Evolutionary conservation across 2,888 invertebrate species (phyloP), one percentile per base, ranked within the genome.

Genomic region (Balanococcus diminutus): DNA sequence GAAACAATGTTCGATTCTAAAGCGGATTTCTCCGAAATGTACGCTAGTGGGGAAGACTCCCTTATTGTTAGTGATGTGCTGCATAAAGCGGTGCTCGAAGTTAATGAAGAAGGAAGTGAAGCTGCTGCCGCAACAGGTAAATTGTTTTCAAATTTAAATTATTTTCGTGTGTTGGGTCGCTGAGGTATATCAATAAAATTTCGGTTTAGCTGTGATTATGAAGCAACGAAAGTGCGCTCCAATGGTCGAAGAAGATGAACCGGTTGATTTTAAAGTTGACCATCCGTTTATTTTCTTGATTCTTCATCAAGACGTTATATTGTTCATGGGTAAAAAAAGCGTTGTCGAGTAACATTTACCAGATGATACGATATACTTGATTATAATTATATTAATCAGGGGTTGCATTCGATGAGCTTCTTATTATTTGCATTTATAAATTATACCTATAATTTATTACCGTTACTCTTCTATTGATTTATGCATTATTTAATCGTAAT

Each of bases 71-170:
- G 93, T 72, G 93, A 94, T 89, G 94, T 94, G 2, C 89, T 96
- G 0, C 96, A 97, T 89, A 96, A 96, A 89, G 94, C 96, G 0
- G 95, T 94, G 89, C 94, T 97, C 88, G 95, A 95, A 89, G 95
- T 97, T 0, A 95, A 96, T 89, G 97, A 97, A 89, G 95, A 96
- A 89, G 97, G 97, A 0, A 94, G 95, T 1, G 96, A 96, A 89
- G 95, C 95, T 0, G 94, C 96, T 56, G 95, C 96, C 2, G 96
- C 95, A 22, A 95, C 96, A 86, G 95, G 96, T 95, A 91, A 92
- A 92, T 91, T 36, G 5, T n/a, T 46, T n/a, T 46, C n/a, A 4
- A 46, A 46, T 36, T 3, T 36, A 36, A 5, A 36, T 36, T 36
- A 5, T 36, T 36, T 36, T 36, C 3, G 4, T 3, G 36, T 36